A percentile compares a stretch with the other conserved stretches of the same genome.
These are phyloP conservation scores for Pampusana beccarii DNA, from an alignment of 2,113 vertebrate species.

Conservation along the genomic window DNA sequence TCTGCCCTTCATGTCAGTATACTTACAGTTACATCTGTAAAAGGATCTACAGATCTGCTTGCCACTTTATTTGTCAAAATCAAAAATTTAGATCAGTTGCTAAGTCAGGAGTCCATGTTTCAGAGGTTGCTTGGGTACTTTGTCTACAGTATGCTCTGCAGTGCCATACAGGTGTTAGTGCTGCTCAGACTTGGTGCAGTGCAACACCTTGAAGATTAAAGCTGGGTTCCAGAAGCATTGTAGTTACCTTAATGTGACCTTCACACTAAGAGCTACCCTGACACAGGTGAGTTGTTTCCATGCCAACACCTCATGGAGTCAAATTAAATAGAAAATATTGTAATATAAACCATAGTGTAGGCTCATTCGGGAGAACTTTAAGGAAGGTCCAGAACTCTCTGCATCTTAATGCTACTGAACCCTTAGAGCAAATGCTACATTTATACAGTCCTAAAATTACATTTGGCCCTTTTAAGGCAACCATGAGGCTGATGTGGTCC, in stretches of 20 bases:
- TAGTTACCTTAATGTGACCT: background rate
- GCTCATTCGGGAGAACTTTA: background rate
- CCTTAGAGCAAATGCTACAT: background rate
- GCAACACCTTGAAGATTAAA: background rate
- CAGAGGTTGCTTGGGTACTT: background rate
- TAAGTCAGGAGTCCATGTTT: background rate
- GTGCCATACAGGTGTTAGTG: background rate
- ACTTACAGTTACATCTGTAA: background rate
- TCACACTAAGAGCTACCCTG: background rate
- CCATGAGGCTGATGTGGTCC: no score
- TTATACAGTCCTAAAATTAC: no score
- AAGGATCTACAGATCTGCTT: background rate
- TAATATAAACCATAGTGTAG: background rate
- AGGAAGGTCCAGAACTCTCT: background rate
- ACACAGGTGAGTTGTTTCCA: background rate
- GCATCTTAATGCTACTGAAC: background rate
- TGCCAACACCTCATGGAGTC: background rate
- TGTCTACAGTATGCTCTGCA: background rate
- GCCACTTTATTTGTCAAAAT: background rate
- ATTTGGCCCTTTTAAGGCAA: no score
- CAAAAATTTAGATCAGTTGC: background rate
- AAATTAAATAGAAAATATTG: background rate
- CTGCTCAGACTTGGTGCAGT: background rate
- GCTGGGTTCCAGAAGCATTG: background rate
- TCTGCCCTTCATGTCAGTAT: background rate